A percentile compares a stretch with the other conserved stretches of the same genome.
Evolutionary conservation across 2,888 invertebrate genomes (phyloP).

Genomic region (Germaria angustata): DNA sequence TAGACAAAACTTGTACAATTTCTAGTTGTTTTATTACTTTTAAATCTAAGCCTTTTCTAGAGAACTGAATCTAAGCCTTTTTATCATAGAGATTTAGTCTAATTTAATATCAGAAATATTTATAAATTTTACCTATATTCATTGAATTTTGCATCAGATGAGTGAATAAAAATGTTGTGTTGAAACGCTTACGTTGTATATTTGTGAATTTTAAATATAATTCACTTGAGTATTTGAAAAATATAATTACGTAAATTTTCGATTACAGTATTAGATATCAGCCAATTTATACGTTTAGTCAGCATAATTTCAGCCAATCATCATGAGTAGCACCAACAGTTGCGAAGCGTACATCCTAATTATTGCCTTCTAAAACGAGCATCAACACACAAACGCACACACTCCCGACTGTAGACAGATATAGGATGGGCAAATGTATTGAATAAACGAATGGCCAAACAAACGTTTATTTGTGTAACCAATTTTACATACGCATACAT

Average conservation of each 20-base stretch:
- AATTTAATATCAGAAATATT: too few species aligned
- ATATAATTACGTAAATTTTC: conserved; percentile 50
- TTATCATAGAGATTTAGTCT: too few species aligned
- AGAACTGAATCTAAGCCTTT: too few species aligned
- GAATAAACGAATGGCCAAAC: conserved; percentile 19
- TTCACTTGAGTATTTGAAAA: conserved; percentile 54
- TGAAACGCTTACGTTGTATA: neutral
- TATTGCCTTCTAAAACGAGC: conserved; percentile 6
- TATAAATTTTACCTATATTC: neutral
- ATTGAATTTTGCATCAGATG: neutral
- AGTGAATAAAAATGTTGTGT: neutral
- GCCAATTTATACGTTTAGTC: conserved; percentile 59
- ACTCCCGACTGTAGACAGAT: neutral
- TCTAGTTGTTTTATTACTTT: too few species aligned
- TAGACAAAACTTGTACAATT: too few species aligned
- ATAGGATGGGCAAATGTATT: conserved; percentile 36
- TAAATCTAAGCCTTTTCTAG: too few species aligned
- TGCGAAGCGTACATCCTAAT: conserved; percentile 32
- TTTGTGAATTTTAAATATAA: conserved; percentile 9
- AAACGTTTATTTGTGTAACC: conserved; percentile 3
- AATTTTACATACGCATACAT: neutral
- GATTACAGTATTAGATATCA: conserved; percentile 57
- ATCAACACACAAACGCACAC: neutral
- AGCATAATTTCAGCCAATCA: conserved; percentile 64
- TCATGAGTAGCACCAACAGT: conserved; percentile 39